Base-by-base conservation (phyloP, 2,888 invertebrate genomes). In the Chymomyza caudatula region DNA sequence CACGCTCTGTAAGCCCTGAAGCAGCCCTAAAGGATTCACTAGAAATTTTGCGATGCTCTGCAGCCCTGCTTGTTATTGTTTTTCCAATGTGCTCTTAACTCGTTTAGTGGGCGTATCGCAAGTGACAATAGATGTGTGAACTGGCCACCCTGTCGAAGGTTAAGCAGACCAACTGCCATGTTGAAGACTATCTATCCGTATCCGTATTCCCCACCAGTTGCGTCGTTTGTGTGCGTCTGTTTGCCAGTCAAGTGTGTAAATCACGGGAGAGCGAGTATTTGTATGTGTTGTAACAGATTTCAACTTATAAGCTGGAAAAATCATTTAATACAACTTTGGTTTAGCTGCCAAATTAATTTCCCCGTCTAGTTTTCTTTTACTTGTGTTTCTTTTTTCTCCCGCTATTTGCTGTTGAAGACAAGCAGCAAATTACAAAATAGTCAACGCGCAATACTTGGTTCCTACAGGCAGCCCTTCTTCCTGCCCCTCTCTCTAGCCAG, bases 101-200 rank as follows among this genome's bases (percentile, higher is more conserved):
- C 83, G 67, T 85, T 85, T 73, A 75, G 74, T 69, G 75, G 77
- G 68, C 66, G 65, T 78, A 61, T 67, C 77, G 79, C 69, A 79
- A 75, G 83, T 85, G 80, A 75, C 75, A 82, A 85, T 85, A 70
- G 83, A 67, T 77, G 74, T 71, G 68, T 67, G 69, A 73, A 64
- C 66, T 20, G 20, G 17, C 51, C 51, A 51, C 20, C 19, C 51
- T 60, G 63, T 73, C 55, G 63, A 73, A 77, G 77, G 70, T 77
- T 75, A 69, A 62, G 68, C 47, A 57, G 15, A 53, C 29, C 29
- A 37, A 11, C 8, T 37, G 29, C 29, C 29, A 47, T 47, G 44
- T 49, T 22, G 42, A 55, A 53, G 61, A 51, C 71, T 63, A 63
- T 54, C 55, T 63, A 61, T 65, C 68, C 22, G 62, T 68, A 55